Base-by-base conservation (phyloP, 1,140 invertebrate species). In the Anastrepha ludens region DNA sequence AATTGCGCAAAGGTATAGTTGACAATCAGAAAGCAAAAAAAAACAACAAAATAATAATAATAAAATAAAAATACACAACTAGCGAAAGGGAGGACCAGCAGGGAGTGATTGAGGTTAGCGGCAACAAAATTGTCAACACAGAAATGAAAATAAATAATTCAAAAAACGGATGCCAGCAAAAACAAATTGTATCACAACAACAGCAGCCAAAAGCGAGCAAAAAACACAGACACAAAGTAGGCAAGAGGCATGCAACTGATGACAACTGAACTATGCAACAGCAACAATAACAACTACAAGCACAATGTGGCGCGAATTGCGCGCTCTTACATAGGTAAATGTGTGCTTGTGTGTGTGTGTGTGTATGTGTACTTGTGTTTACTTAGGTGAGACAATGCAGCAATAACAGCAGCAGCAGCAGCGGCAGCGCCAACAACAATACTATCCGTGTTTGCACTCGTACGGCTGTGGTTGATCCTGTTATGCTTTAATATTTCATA, bases 401-500 rank as follows among this genome's bases (percentile, higher is more conserved):
- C n/a, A n/a, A n/a, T n/a, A n/a, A n/a, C n/a, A n/a, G 41, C 70
- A n/a, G 70, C 15, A n/a, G 41, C 41, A 74, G 15, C 41, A 81
- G 7, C 74, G 55, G 3, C n/a, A 55, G 17, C 29, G 29, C 29
- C 74, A 81, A 9, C 74, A 81, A 81, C 74, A 81, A 55, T 0
- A 20, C 20, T 4, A 44, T 47, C 15, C 11, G 9, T 41, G 29
- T n/a, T 55, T 55, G 13, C 50, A 55, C 6, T 8, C 39, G 39
- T 74, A 74, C 55, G 50, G n/a, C 74, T 81, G 74, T 9, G 74
- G 74, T 50, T 81, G 74, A 81, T 81, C 47, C 74, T 81, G 74
- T 81, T 81, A 81, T 81, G 74, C 74, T 81, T 81, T 81, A 81
- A 81, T 81, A 81, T 81, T 81, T 81, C 74, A 55, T 81, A 81